Evolutionary conservation across 1,140 invertebrate genomes (phyloP).

Genomic region (Drosophila seguyi): DNA sequence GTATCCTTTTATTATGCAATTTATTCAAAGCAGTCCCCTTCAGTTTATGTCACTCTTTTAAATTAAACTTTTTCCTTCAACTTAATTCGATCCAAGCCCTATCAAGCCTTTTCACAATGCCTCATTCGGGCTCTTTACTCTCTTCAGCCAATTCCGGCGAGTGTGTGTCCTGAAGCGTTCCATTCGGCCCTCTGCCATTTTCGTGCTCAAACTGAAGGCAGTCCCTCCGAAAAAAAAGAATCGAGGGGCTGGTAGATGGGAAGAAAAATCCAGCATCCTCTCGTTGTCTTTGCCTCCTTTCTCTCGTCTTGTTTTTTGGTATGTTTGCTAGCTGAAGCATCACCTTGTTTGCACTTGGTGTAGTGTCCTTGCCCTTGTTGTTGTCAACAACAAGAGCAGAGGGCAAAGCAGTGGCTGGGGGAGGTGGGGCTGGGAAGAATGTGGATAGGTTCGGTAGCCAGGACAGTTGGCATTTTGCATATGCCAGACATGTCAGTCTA

Average conservation of each 20-base stretch:
- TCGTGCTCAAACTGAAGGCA: constrained; percentile 49
- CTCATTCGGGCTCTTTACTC: constrained; percentile 22
- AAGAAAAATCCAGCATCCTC: constrained; percentile 21
- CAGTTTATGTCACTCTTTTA: constrained; percentile 10
- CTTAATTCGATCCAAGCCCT: constrained; percentile 10
- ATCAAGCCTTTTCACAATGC: constrained; percentile 10
- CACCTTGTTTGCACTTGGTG: constrained; percentile 72
- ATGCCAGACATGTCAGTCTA: constrained; percentile 68
- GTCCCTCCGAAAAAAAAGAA: constrained; percentile 31
- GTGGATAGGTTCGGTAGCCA: constrained; percentile 5
- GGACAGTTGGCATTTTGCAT: constrained; percentile 72
- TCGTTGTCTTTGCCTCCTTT: constrained; percentile 14
- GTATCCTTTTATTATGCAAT: neutral
- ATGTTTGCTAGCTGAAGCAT: constrained; percentile 48
- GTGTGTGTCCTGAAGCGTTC: constrained; percentile 30
- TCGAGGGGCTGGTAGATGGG: neutral
- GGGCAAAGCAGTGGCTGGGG: too few species aligned
- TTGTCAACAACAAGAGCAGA: constrained; percentile 35
- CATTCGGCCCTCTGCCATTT: constrained; percentile 48
- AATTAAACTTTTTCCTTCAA: constrained; percentile 18
- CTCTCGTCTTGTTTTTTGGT: constrained; percentile 42
- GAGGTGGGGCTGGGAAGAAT: neutral
- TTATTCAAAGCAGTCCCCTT: neutral
- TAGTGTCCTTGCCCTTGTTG: constrained; percentile 75
- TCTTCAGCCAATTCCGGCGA: constrained; percentile 52